A percentile compares a stretch with the other conserved stretches of the same genome.
phyloP scores from a whole-genome alignment of 2,888 invertebrate genomes.

The Blera fallax region DNA sequence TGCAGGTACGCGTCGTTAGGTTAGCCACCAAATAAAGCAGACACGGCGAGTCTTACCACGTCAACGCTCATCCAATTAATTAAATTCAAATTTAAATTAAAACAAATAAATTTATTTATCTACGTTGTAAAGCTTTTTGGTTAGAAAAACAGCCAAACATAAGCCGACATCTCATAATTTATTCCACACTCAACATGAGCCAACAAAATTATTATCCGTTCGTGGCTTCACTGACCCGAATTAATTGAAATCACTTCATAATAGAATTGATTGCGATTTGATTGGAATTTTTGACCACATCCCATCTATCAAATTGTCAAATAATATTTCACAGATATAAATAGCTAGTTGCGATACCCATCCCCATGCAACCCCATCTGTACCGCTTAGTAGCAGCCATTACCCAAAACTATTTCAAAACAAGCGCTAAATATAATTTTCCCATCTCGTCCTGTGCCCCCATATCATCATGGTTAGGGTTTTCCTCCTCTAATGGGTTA shows the following conservation, averaged over 20 bases:
- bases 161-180: no score
- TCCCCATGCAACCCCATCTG: not conserved
- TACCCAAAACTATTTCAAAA: constrained; percentile 3
- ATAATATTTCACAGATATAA: constrained; percentile 4
- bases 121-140: no score
- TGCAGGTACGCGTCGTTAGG: no score
- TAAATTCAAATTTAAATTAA: no score
- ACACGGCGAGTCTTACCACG: no score
- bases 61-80: no score
- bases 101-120: no score
- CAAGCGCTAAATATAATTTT: not conserved
- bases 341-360: not conserved
- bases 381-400: not conserved
- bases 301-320: constrained; percentile 44
- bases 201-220: not conserved
- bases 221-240: not conserved
- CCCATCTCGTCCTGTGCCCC: not conserved
- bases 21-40: no score
- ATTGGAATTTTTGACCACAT: constrained; percentile 47
- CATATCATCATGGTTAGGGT: not conserved
- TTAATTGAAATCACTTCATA: constrained; percentile 52
- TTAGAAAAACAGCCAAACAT: no score
- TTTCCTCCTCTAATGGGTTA: constrained; percentile 56
- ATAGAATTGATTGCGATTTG: constrained; percentile 35
- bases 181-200: not conserved